Evolutionary conservation across 1,140 invertebrate genomes (phyloP).

Genomic region (Leguminivora glycinivorella): DNA sequence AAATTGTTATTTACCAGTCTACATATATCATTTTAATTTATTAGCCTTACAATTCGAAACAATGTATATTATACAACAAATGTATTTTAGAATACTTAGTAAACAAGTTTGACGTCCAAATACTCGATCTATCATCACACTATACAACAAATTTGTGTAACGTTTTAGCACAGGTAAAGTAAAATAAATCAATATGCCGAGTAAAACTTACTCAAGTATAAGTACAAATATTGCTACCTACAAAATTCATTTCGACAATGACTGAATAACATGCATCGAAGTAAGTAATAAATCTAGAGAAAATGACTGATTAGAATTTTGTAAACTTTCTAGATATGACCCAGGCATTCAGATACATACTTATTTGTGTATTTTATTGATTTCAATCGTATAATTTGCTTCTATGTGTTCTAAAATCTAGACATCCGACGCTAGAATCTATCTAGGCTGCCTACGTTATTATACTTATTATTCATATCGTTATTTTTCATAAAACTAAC

Average conservation of each 20-base stretch:
- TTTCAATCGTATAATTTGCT: slow-evolving; percentile 5
- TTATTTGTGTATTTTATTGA: background rate
- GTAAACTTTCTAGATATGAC: background rate
- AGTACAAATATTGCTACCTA: no score
- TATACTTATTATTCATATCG: slow-evolving; percentile 9
- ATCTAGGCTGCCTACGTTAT: background rate
- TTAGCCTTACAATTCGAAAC: no score
- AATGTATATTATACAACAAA: no score
- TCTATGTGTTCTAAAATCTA: background rate
- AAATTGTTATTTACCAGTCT: no score
- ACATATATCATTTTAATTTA: no score
- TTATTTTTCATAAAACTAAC: slow-evolving; percentile 16
- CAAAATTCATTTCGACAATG: no score
- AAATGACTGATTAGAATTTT: background rate
- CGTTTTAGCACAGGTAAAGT: background rate
- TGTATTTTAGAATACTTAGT: background rate
- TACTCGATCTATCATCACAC: no score
- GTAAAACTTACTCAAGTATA: background rate
- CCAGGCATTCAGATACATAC: background rate
- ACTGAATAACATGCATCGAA: no score
- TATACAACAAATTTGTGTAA: background rate
- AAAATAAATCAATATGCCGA: background rate
- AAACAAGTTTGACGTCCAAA: background rate
- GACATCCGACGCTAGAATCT: background rate
- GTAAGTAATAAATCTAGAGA: no score